These are phyloP conservation scores for Epizoanthus illoricatus DNA, from an alignment of 92 coral and sea anemone species.

Conservation along the genomic window DNA sequence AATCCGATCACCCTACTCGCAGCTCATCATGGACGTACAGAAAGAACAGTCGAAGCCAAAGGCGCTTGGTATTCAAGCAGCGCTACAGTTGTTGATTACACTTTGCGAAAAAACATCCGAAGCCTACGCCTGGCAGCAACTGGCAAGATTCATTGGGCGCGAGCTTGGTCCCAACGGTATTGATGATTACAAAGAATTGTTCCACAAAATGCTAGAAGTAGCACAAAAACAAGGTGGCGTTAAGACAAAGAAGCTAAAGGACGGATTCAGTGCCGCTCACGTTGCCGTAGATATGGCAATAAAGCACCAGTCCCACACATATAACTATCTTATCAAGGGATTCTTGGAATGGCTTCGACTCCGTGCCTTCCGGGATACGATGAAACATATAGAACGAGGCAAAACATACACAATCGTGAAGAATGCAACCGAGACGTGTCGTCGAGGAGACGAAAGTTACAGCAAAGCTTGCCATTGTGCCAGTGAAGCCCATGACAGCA, in stretches of 20 bases:
- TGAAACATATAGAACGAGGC: neutral
- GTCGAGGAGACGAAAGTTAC: constrained; percentile 50
- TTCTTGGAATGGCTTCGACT: constrained; percentile 52
- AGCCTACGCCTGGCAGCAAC: constrained; percentile 66
- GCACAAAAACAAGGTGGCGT: constrained; percentile 5
- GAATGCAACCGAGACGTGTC: constrained; percentile 9
- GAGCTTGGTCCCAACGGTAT: constrained; percentile 53
- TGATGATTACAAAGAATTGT: neutral
- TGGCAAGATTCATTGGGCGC: constrained; percentile 66
- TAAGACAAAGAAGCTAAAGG: constrained; percentile 19
- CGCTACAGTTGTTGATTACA: constrained; percentile 38
- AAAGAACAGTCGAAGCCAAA: neutral
- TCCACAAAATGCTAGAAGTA: constrained; percentile 4
- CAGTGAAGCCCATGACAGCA: constrained; percentile 1
- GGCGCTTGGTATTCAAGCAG: constrained; percentile 5
- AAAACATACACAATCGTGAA: neutral
- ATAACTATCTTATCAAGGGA: constrained; percentile 56
- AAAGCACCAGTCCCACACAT: constrained; percentile 40
- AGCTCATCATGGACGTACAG: constrained; percentile 13
- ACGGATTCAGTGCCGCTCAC: constrained; percentile 60
- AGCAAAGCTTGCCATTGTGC: constrained; percentile 46
- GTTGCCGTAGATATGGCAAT: constrained; percentile 60
- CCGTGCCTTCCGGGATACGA: neutral
- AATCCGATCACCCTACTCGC: constrained; percentile 33
- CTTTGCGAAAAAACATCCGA: constrained; percentile 14